These are phyloP conservation scores for Melieria omissa DNA, from an alignment of 2,888 invertebrate species.

Conservation along the genomic window DNA sequence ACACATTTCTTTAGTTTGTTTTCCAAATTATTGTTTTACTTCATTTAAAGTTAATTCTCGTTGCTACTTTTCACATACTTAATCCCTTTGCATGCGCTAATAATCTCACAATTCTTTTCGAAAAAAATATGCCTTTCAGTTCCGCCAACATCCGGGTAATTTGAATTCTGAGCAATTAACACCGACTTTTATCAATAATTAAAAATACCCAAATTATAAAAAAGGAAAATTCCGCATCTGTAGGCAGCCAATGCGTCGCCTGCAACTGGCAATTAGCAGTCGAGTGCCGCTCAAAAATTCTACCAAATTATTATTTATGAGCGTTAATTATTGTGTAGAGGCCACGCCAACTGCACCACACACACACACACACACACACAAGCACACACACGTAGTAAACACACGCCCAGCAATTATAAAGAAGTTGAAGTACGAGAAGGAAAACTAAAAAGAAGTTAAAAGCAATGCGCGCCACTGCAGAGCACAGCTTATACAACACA, in stretches of 20 bases:
- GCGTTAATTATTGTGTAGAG: conserved; percentile 48
- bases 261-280: not conserved
- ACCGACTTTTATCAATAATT: conserved; percentile 29
- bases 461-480: not conserved
- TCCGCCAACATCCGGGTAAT: conserved; percentile 27
- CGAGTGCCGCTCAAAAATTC: conserved; percentile 13
- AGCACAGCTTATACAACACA: too few species aligned
- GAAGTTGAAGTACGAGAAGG: not conserved
- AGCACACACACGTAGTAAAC: conserved; percentile 2
- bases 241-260: not conserved
- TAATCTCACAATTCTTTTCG: too few species aligned
- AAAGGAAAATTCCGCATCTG: conserved; percentile 1
- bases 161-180: conserved; percentile 28
- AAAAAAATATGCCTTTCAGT: conserved; percentile 16
- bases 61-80: too few species aligned
- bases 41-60: too few species aligned
- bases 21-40: too few species aligned
- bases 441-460: not conserved
- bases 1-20: too few species aligned
- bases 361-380: conserved; percentile 11
- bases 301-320: conserved; percentile 49
- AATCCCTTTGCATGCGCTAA: too few species aligned
- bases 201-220: conserved; percentile 5
- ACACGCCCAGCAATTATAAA: conserved; percentile 14
- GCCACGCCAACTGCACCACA: conserved; percentile 1